phyloP scores from a whole-genome alignment of 2,888 invertebrate genomes.

The Deroplatys truncata region DNA sequence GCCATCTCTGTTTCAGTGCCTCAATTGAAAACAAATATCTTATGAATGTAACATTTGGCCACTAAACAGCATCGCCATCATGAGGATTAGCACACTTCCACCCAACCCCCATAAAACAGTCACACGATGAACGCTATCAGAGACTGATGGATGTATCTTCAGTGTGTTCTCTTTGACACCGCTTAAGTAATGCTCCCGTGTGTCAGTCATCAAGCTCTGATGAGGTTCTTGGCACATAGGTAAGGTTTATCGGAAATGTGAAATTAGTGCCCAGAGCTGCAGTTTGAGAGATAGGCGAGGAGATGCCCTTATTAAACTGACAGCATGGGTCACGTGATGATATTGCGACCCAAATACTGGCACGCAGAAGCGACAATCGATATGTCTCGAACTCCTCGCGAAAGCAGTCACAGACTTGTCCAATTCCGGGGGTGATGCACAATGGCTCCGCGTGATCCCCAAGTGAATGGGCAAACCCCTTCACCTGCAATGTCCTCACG shows the following conservation, averaged over 20 bases:
- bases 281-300: too few relatives aligned
- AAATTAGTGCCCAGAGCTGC: background rate
- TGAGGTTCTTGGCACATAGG: background rate
- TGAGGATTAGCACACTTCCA: too few relatives aligned
- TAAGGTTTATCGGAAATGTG: background rate
- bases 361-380: background rate
- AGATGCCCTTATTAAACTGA: background rate
- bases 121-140: too few relatives aligned
- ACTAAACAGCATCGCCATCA: too few relatives aligned
- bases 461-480: background rate
- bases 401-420: background rate
- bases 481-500: background rate
- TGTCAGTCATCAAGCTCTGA: too few relatives aligned
- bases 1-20: too few relatives aligned
- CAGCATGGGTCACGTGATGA: background rate
- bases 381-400: background rate
- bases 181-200: too few relatives aligned
- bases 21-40: too few relatives aligned
- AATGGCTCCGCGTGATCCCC: background rate
- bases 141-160: too few relatives aligned
- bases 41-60: too few relatives aligned
- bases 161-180: too few relatives aligned
- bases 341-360: background rate
- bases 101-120: too few relatives aligned
- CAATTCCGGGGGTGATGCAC: background rate